Evolutionary conservation across 1,140 invertebrate species (phyloP), one percentile per base, ranked within the genome.

Genomic region (Meloidogyne hapla): DNA sequence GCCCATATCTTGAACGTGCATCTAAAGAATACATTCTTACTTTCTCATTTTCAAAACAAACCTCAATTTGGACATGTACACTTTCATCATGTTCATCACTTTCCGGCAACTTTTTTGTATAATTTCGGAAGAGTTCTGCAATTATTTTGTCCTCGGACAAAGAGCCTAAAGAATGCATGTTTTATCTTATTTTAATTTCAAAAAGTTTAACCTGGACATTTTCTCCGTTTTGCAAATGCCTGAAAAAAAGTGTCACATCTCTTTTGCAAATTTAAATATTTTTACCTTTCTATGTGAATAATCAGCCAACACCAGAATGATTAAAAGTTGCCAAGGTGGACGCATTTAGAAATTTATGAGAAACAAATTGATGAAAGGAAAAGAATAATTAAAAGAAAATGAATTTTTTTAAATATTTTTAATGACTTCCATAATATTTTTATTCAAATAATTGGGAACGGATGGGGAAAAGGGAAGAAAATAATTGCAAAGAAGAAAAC

Each of bases 61-160:
- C 67, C 73, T 85, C 84, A 42, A 85, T 76, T 42, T 86, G 79
- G 0, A 85, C 84, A 61, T 74, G 74, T 3, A 85, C 84, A 67
- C 74, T 76, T 6, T 84, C 84, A 38, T 73, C 70, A 10, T 56
- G 40, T n/a, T 73, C 56, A 64, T 85, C 84, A 1, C 83, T 80
- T 66, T 84, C 84, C 9, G 84, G 84, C 56, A 85, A 70, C 77
- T 78, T 82, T 75, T 85, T 85, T 18, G 84, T 86, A 69, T 85
- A 85, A 66, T 85, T 85, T 18, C 21, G 42, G 77, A 85, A 85
- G 42, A 86, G 63, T 65, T 79, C 71, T 42, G 75, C 65, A 56
- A 85, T 75, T 61, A 86, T 86, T 63, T 80, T 78, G 2, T 79
- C 83, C 73, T 87, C 84, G 2, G 74, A 77, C 82, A 83, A 81